Evolutionary conservation across 2,797 vertebrate genomes (phyloP).

Genomic region (Thunnus albacares): DNA sequence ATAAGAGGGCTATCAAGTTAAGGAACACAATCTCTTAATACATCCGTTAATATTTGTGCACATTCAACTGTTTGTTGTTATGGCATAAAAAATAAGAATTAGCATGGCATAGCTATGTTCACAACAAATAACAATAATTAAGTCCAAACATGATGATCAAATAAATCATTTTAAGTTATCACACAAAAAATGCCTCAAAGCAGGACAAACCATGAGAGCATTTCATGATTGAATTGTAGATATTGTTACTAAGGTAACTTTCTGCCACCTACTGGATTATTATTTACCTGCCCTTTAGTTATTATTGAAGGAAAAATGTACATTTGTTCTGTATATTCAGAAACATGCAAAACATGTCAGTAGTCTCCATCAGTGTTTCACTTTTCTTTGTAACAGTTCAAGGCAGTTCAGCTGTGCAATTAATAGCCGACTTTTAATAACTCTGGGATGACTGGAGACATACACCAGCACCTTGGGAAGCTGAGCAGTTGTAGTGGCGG

Average conservation of each 20-base stretch:
- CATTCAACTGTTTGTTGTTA: background rate
- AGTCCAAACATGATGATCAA: background rate
- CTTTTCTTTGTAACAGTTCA: background rate
- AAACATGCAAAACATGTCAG: background rate
- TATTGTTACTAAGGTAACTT: conserved; percentile 63
- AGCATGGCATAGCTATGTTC: background rate
- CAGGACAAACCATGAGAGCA: conserved; percentile 12
- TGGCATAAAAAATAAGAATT: background rate
- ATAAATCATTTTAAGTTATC: background rate
- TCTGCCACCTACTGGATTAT: conserved; percentile 80
- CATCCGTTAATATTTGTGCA: background rate
- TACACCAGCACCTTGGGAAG: conserved; percentile 43
- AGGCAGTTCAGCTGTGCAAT: background rate
- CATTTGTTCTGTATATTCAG: background rate
- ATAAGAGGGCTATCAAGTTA: background rate
- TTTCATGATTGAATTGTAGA: conserved; percentile 37
- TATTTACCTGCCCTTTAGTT: conserved; percentile 50
- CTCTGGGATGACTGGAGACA: conserved; percentile 21
- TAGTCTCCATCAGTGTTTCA: background rate
- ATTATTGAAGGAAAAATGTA: background rate
- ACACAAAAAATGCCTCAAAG: background rate
- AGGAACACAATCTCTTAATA: conserved; percentile 9
- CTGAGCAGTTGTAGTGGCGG: conserved; percentile 3
- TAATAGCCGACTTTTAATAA: conserved; percentile 10
- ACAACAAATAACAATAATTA: background rate